Evolutionary conservation across 1,140 invertebrate species (phyloP).

Genomic region (Thalassaphorura encarpata): DNA sequence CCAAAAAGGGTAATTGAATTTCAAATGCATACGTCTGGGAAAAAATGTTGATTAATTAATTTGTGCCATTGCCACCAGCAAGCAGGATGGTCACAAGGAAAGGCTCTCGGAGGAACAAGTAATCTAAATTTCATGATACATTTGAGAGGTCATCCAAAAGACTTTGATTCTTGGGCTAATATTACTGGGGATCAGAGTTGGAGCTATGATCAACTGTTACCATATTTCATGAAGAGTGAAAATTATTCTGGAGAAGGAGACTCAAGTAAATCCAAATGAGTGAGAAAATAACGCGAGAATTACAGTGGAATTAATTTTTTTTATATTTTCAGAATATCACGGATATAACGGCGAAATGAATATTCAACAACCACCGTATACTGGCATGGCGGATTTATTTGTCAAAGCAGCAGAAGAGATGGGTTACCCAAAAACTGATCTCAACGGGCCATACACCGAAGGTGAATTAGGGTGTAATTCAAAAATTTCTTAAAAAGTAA

Average conservation of each 20-base stretch:
- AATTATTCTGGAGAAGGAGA: conserved; percentile 33
- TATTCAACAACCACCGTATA: conserved; percentile 2
- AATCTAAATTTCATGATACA: conserved; percentile 56
- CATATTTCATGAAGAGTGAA: conserved; percentile 51
- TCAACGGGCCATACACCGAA: conserved; percentile 44
- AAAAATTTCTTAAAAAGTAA: background rate
- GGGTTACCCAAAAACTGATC: conserved; percentile 54
- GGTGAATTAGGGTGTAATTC: conserved; percentile 13
- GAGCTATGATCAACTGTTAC: conserved; percentile 73
- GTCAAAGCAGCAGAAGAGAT: conserved; percentile 52
- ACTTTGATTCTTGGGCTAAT: conserved; percentile 84
- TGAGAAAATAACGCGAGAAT: conserved; percentile 12
- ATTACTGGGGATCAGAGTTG: conserved; percentile 70
- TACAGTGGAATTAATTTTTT: background rate
- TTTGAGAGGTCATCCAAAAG: conserved; percentile 53
- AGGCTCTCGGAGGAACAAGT: conserved; percentile 67
- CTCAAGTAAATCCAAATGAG: background rate
- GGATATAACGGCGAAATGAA: conserved; percentile 13
- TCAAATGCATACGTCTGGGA: background rate
- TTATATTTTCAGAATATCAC: conserved; percentile 8
- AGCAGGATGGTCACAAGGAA: conserved; percentile 60
- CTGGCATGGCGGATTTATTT: conserved; percentile 16
- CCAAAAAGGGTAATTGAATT: conserved; percentile 6
- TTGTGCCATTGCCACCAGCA: conserved; percentile 31
- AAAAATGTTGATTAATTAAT: background rate